Conservation (phyloP, 2,797 vertebrate species). For the Chelon auratus region DNA sequence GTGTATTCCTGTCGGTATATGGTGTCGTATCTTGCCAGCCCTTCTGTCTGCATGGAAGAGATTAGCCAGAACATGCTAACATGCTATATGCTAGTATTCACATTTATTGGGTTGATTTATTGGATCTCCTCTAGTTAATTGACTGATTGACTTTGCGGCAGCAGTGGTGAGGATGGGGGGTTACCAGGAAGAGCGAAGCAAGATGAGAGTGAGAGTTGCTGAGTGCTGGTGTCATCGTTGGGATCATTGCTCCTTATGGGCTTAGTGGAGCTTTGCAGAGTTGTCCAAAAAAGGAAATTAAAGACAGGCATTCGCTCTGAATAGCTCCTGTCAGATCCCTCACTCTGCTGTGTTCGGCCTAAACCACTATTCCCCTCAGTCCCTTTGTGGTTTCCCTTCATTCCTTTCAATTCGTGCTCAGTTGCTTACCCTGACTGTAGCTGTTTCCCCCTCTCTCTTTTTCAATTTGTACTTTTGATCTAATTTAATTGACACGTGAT, state of each 20-base stretch:
- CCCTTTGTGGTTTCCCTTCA: constrained; percentile 41
- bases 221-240: constrained; percentile 45
- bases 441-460: background rate
- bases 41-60: too few relatives aligned
- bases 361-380: constrained; percentile 40
- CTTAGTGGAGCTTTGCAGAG: constrained; percentile 83
- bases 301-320: constrained; percentile 74
- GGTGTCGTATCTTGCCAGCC: too few relatives aligned
- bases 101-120: background rate
- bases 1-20: background rate
- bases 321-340: constrained; percentile 70
- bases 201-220: constrained; percentile 17
- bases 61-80: too few relatives aligned
- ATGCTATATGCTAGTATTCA: background rate
- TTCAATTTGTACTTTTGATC: background rate
- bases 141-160: background rate
- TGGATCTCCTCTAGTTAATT: background rate
- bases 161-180: background rate
- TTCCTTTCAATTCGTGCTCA: constrained; percentile 38
- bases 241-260: constrained; percentile 80
- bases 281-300: constrained; percentile 83
- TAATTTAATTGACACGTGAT: background rate
- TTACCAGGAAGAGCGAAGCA: constrained; percentile 6
- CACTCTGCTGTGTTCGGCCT: constrained; percentile 32
- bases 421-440: constrained; percentile 2